A percentile compares a stretch with the other conserved stretches of the same genome.
Evolutionary conservation across 2,888 invertebrate genomes (phyloP).

Genomic region (Hyles lineata): DNA sequence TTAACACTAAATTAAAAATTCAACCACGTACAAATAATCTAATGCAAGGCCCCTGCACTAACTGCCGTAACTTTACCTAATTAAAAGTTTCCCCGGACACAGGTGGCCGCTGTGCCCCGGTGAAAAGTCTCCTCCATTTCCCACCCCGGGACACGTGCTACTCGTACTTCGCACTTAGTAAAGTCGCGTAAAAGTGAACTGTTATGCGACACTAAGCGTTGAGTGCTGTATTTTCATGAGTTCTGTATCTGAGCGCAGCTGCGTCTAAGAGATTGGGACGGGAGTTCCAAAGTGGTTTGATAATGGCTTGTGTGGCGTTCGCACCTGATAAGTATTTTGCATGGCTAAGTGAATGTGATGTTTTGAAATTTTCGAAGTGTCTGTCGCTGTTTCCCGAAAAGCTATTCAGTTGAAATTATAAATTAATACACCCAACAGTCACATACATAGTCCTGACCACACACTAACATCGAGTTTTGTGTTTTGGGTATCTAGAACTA

Average conservation of each 20-base stretch:
- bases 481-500: too few relatives aligned
- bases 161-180: slow-evolving; percentile 75
- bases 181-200: slow-evolving; percentile 74
- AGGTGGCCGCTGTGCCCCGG: slow-evolving; percentile 66
- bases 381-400: background rate
- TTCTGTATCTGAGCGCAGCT: slow-evolving; percentile 48
- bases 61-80: slow-evolving; percentile 52
- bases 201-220: slow-evolving; percentile 62
- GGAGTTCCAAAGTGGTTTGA: slow-evolving; percentile 37
- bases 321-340: slow-evolving; percentile 18
- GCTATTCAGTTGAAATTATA: too few relatives aligned
- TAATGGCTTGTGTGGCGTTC: slow-evolving; percentile 33
- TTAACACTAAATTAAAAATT: too few relatives aligned
- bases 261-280: slow-evolving; percentile 63
- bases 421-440: too few relatives aligned
- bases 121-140: slow-evolving; percentile 73
- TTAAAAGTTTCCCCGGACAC: slow-evolving; percentile 65
- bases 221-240: slow-evolving; percentile 71
- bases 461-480: too few relatives aligned
- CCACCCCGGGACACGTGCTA: slow-evolving; percentile 67
- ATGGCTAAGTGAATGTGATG: background rate
- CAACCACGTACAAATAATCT: slow-evolving; percentile 4
- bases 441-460: too few relatives aligned
- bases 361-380: background rate
- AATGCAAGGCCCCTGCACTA: slow-evolving; percentile 39